phyloP scores from a whole-genome alignment of 2,113 vertebrate species.

The Potamarius usumacintae region DNA sequence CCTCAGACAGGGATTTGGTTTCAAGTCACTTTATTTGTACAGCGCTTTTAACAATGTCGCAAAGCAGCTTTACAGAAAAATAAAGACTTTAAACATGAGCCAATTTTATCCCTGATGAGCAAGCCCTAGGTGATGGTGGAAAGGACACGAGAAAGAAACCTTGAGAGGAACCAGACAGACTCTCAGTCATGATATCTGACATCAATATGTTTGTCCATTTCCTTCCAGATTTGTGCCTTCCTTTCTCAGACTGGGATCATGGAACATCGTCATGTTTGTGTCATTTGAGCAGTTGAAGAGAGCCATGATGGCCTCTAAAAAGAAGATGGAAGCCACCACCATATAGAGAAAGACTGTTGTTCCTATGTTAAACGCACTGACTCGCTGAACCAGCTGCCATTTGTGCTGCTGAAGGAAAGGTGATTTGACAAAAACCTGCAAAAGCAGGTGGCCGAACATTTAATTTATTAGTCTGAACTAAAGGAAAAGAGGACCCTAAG shows the following conservation, averaged over 20 bases:
- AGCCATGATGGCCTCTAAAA: constrained; percentile 76
- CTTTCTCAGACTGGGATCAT: constrained; percentile 76
- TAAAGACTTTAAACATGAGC: too few species aligned
- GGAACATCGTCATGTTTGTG: constrained; percentile 81
- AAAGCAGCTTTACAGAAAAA: too few species aligned
- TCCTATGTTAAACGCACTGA: constrained; percentile 3
- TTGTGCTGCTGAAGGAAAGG: constrained; percentile 1
- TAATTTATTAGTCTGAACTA: constrained; percentile 15
- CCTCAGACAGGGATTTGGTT: too few species aligned
- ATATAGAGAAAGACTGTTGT: constrained; percentile 50
- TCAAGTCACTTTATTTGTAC: too few species aligned
- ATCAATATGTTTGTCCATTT: neutral
- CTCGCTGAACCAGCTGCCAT: constrained; percentile 14
- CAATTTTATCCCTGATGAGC: too few species aligned
- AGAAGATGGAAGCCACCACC: constrained; percentile 60
- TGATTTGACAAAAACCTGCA: neutral
- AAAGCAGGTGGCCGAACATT: neutral
- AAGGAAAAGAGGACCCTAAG: neutral
- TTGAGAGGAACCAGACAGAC: too few species aligned
- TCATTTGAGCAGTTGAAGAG: constrained; percentile 80
- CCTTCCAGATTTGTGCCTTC: constrained; percentile 74
- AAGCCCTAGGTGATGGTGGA: too few species aligned
- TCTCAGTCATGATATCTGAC: neutral
- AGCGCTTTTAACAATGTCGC: too few species aligned
- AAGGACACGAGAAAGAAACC: too few species aligned